Conservation (phyloP, 2,888 invertebrate species). For the Pollenia amentaria region DNA sequence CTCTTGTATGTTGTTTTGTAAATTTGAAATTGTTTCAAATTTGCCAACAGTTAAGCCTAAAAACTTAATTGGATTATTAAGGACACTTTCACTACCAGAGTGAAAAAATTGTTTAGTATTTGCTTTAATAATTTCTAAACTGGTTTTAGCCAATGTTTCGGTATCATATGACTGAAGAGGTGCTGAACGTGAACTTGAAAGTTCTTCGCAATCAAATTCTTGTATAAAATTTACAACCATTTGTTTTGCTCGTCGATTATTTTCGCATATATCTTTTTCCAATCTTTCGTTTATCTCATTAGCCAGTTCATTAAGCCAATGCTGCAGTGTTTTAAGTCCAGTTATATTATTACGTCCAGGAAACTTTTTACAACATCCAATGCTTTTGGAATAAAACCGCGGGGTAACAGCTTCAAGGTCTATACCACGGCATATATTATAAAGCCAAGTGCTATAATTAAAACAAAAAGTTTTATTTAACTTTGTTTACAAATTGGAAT, state of each 20-base stretch:
- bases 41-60: conserved; percentile 92
- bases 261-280: conserved; percentile 91
- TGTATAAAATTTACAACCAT: conserved; percentile 91
- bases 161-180: conserved; percentile 87
- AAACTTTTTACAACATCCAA: conserved; percentile 98
- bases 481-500: too few species aligned
- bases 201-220: conserved; percentile 86
- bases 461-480: background rate
- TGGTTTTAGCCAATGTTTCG: conserved; percentile 88
- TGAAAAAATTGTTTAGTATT: conserved; percentile 84
- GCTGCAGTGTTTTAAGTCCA: conserved; percentile 88
- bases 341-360: conserved; percentile 91
- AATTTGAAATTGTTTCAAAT: conserved; percentile 87
- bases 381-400: conserved; percentile 94
- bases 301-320: conserved; percentile 93
- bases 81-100: conserved; percentile 77
- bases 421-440: conserved; percentile 93
- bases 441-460: conserved; percentile 89
- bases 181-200: conserved; percentile 88
- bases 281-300: conserved; percentile 93
- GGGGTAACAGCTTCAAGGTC: conserved; percentile 94
- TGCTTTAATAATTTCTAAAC: conserved; percentile 89
- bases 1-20: conserved; percentile 86
- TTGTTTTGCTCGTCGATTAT: conserved; percentile 90
- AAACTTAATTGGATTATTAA: conserved; percentile 87